Percentiles rank a stretch among this genome's conserved stretches.
phyloP scores from a whole-genome alignment of 2,888 invertebrate species.

The Rhagium mordax region DNA sequence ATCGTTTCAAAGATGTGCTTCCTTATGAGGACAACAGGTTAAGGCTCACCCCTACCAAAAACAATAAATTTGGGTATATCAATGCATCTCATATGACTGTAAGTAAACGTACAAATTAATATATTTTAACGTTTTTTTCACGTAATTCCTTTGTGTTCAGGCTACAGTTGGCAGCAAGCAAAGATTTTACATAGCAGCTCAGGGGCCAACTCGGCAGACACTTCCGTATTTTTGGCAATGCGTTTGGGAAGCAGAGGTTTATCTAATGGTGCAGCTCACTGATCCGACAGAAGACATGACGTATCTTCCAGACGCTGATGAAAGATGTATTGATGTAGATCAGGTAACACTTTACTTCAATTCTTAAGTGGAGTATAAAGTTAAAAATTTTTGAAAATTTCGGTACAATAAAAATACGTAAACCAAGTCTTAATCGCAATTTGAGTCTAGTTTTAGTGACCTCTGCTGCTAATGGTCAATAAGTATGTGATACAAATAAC shows the following conservation, averaged over 20 bases:
- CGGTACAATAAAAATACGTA: no score
- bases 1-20: constrained; percentile 80
- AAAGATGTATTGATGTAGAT: constrained; percentile 77
- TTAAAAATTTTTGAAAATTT: no score
- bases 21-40: constrained; percentile 95
- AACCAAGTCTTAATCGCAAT: no score
- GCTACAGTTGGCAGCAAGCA: constrained; percentile 87
- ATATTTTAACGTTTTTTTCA: background rate
- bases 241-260: constrained; percentile 91
- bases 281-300: constrained; percentile 73
- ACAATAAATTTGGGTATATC: constrained; percentile 91
- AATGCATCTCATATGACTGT: constrained; percentile 94
- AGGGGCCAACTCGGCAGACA: constrained; percentile 77
- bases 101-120: constrained; percentile 51
- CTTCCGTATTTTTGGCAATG: constrained; percentile 86
- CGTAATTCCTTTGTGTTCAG: constrained; percentile 68
- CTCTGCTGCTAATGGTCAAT: no score
- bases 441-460: no score
- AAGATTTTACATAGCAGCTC: constrained; percentile 89
- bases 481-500: no score
- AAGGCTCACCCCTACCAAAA: constrained; percentile 84
- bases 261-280: constrained; percentile 85
- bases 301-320: constrained; percentile 75
- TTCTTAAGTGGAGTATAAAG: background rate
- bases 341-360: constrained; percentile 70